Conservation (phyloP, 1,140 invertebrate species). For the Bombus waltoni region DNA sequence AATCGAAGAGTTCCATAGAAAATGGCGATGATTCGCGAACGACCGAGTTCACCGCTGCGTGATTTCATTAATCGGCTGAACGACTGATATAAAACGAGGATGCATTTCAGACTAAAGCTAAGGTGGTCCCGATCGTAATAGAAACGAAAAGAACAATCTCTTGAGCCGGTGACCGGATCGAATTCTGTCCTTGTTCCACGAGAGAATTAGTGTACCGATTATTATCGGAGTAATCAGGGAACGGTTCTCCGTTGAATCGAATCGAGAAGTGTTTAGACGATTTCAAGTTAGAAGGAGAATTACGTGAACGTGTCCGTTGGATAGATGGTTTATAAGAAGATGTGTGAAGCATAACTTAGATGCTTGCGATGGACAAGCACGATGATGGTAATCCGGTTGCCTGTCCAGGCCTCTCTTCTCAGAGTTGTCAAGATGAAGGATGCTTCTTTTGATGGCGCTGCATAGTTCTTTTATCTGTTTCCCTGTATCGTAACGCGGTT, state of each 20-base stretch:
- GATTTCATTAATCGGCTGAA: neutral
- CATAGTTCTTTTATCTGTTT: neutral
- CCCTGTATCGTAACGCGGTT: neutral
- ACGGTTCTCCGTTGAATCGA: neutral
- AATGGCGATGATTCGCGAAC: too few species aligned
- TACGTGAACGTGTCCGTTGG: neutral
- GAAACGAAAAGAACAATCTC: neutral
- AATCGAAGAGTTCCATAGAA: neutral
- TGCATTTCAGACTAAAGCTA: neutral
- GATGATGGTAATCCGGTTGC: slow-evolving; percentile 7
- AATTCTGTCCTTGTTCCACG: too few species aligned
- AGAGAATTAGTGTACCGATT: neutral
- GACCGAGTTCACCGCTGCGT: neutral
- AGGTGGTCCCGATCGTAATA: neutral
- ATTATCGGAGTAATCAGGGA: neutral
- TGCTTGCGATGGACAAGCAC: neutral
- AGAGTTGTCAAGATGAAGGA: slow-evolving; percentile 6
- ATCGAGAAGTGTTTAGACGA: neutral
- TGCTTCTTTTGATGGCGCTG: neutral
- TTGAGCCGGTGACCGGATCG: neutral
- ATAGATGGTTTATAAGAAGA: neutral
- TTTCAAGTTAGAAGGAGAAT: neutral
- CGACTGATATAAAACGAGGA: neutral
- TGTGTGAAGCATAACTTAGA: neutral
- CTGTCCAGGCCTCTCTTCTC: neutral